phyloP scores from a whole-genome alignment of 2,113 vertebrate species.

The Calidris pugnax region DNA sequence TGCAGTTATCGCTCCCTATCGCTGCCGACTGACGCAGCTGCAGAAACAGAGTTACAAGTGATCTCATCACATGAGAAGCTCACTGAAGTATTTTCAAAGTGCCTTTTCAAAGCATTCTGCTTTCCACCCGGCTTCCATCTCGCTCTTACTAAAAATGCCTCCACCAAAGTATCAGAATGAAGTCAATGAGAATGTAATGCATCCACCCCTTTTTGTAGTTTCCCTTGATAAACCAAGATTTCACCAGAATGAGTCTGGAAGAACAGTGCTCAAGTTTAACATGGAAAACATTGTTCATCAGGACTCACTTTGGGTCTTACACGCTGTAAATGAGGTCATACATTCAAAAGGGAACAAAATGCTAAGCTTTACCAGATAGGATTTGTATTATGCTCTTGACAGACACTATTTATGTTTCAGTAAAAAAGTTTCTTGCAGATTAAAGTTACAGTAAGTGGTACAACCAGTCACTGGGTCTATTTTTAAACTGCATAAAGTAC shows the following conservation, averaged over 20 bases:
- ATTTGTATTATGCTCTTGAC: background rate
- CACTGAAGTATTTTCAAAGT: background rate
- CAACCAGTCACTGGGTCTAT: background rate
- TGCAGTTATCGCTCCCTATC: background rate
- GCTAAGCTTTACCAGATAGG: background rate
- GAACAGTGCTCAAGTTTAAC: background rate
- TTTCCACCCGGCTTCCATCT: background rate
- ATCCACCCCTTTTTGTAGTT: background rate
- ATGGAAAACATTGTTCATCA: background rate
- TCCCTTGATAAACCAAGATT: background rate
- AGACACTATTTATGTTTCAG: slow-evolving; percentile 2
- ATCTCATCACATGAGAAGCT: background rate
- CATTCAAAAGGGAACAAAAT: background rate
- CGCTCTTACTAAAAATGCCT: background rate
- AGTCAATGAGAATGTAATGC: background rate
- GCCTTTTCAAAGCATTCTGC: background rate
- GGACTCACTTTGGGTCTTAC: background rate
- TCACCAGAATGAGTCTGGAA: background rate
- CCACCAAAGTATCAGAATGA: background rate
- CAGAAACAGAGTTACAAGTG: background rate
- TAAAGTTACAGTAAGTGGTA: slow-evolving; percentile 9
- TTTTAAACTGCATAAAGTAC: slow-evolving; percentile 35
- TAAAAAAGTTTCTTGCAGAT: slow-evolving; percentile 23
- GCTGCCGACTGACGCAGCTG: background rate
- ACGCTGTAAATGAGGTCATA: background rate